Evolutionary conservation across 2,797 vertebrate species (phyloP), one percentile per base, ranked within the genome.

Genomic region (Amphiprion clarkii): DNA sequence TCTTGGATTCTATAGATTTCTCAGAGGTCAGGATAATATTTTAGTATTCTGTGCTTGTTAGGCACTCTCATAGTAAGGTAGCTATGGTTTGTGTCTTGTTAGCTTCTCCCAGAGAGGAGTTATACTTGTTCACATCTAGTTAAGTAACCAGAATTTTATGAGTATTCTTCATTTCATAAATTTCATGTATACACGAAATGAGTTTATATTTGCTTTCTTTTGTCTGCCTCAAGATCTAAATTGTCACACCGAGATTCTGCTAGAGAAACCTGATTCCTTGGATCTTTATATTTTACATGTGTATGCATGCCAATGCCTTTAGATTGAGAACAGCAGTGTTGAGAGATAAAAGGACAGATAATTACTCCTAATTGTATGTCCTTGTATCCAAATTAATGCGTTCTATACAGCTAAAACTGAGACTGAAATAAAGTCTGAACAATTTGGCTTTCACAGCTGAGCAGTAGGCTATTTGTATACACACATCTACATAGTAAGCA

Each of bases 311-410:
- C 11, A 64, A 3, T 54, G 12, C 9, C 9, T 56, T 60, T 10
- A 56, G 11, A 56, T 14, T 14, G 10, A 29, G 39, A 17, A 29
- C 27, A 64, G 36, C 14, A 48, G 6, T 27, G 19, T 25, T 19
- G 49, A 36, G 6, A 0, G 33, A 42, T 59, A 29, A 74, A 49
- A 42, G 48, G 14, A 56, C 12, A 52, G 27, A 33, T 64, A 27
- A 66, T 79, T 53, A 69, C 36, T 73, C 19, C 23, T 56, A 66
- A 68, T 52, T 46, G 6, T 56, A 36, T 66, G 51, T 67, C 69
- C 39, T 72, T 55, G 54, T 68, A 68, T 73, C 29, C 29, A 57
- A 66, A 73, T 46, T 16, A 56, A 64, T 48, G 11, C 3, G 55
- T 49, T 51, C 13, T 57, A 31, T 59, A 36, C 6, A 69, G 10